A percentile compares a stretch with the other conserved stretches of the same genome.
phyloP scores from a whole-genome alignment of 1,140 invertebrate species.

The Leptinotarsa defecta region DNA sequence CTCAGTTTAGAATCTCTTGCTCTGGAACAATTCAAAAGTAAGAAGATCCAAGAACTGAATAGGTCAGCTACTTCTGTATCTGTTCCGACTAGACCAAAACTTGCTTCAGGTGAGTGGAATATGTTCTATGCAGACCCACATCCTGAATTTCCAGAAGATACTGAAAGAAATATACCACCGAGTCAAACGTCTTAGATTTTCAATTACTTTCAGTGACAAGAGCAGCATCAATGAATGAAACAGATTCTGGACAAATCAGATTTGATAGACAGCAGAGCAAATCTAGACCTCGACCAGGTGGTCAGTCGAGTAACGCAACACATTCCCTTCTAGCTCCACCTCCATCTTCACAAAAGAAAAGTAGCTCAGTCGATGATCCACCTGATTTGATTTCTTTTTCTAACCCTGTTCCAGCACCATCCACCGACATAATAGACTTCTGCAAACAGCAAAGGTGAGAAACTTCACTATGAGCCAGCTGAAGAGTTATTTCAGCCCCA shows the following conservation, averaged over 20 bases:
- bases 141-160: too few relatives aligned
- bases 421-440: constrained; percentile 46
- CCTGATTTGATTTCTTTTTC: constrained; percentile 76
- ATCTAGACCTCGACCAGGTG: constrained; percentile 50
- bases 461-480: too few relatives aligned
- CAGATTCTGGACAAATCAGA: constrained; percentile 45
- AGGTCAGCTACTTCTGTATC: constrained; percentile 32
- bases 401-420: constrained; percentile 61
- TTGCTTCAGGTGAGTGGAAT: constrained; percentile 42
- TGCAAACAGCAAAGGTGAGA: constrained; percentile 45
- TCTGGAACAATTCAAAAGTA: constrained; percentile 76
- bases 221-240: constrained; percentile 52
- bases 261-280: constrained; percentile 46
- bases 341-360: constrained; percentile 59
- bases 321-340: constrained; percentile 61
- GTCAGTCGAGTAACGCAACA: constrained; percentile 31
- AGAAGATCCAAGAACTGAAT: constrained; percentile 60
- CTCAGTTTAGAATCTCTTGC: constrained; percentile 83
- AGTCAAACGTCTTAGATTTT: constrained; percentile 21
- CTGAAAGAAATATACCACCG: background rate
- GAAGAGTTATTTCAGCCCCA: too few relatives aligned
- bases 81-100: constrained; percentile 37
- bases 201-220: constrained; percentile 41
- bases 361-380: constrained; percentile 60
- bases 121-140: too few relatives aligned